A percentile compares a stretch with the other conserved stretches of the same genome.
phyloP scores from a whole-genome alignment of 1,140 invertebrate species.

The Tetragnatha versicolor region DNA sequence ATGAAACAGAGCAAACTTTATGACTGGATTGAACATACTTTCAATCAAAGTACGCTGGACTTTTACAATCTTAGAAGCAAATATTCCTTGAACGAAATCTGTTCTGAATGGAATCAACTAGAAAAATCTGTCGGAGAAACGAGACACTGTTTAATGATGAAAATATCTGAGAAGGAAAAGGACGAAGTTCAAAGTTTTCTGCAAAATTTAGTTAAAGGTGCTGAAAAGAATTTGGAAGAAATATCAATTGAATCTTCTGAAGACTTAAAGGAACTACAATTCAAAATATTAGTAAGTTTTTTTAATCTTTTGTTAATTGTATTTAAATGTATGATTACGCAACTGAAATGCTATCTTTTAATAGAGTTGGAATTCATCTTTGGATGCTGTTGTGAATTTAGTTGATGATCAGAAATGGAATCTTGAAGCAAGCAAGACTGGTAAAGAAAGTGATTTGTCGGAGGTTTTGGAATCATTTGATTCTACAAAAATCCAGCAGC shows the following conservation, averaged over 20 bases:
- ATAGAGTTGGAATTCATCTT: no score
- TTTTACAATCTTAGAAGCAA: not conserved
- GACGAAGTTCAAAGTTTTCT: not conserved
- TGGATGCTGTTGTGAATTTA: no score
- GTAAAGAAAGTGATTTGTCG: no score
- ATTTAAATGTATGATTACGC: no score
- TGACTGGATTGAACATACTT: not conserved
- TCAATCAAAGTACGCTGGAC: not conserved
- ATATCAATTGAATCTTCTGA: no score
- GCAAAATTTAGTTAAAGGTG: not conserved
- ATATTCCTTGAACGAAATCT: not conserved
- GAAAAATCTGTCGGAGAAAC: not conserved
- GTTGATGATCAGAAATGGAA: no score
- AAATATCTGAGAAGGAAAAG: not conserved
- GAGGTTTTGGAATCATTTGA: no score
- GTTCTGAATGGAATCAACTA: not conserved
- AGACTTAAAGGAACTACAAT: not conserved
- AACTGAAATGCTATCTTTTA: no score
- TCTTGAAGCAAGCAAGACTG: no score
- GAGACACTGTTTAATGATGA: not conserved
- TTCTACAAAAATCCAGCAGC: no score
- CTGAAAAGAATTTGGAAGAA: not conserved
- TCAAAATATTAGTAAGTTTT: constrained; percentile 7
- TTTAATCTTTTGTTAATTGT: no score
- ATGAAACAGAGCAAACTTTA: not conserved